Base-by-base conservation (phyloP, 2,797 vertebrate species). In the Tapera naevia region DNA sequence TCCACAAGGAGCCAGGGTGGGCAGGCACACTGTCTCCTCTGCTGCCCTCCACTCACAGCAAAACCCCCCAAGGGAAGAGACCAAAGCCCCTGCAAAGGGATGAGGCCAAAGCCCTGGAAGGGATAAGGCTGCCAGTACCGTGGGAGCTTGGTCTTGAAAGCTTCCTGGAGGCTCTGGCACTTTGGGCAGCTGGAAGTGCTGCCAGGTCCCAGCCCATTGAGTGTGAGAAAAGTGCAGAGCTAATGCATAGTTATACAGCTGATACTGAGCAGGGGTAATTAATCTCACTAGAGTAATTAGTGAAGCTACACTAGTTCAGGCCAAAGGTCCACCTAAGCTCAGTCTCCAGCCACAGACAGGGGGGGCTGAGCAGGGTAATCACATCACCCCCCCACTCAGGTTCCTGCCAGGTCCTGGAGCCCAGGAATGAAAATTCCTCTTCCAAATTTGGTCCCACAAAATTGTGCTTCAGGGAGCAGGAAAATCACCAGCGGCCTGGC, bases 381-480 rank as follows among this genome's bases (percentile, higher is more conserved):
- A 15, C 2, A n/a, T n/a, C 18, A n/a, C n/a, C n/a, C 11, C 17
- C 25, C n/a, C n/a, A n/a, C n/a, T 48, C 1, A 0, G 43, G 79
- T 41, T 89, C 76, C 30, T 67, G 30, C 35, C 74, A 37, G 69
- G 11, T 30, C 64, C 56, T 39, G 78, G 23, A 83, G 53, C 18
- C n/a, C 61, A 48, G 56, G 22, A 67, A 64, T 33, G 35, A 70
- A 81, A 72, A 64, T 27, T 37, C 4, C 30, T 57, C 39, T 67
- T 82, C 70, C 28, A 57, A 56, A 72, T 94, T 89, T 93, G 94
- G 95, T 95, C 91, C 91, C 69, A 84, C 22, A 39, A 50, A 85
- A 88, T 71, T 95, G 94, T 93, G 91, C 92, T 94, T 95, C 72
- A 51, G 76, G 60, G 86, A 89, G 71, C 58, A 91, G 86, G 51